Conservation (phyloP, 2,113 vertebrate species). For the Zosterops hypoxanthus region DNA sequence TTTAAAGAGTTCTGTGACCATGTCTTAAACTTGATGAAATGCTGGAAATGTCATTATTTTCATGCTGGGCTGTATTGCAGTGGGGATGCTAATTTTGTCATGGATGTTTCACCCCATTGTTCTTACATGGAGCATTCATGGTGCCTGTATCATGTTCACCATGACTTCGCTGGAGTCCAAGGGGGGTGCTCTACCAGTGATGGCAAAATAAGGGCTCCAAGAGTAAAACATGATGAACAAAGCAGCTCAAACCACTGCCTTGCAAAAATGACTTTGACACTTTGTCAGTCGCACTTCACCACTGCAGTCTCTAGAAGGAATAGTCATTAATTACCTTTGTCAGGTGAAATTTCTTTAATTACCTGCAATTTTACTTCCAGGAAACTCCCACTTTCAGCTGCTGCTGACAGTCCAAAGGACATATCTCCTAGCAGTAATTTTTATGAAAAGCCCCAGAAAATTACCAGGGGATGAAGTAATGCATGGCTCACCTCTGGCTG, state of each 20-base stretch:
- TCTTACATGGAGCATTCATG: not conserved
- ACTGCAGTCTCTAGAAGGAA: fast-evolving
- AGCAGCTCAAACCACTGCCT: not conserved
- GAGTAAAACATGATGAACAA: fast-evolving
- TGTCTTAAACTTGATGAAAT: not conserved
- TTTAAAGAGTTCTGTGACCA: not conserved
- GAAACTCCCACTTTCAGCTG: not conserved
- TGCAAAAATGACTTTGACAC: not conserved
- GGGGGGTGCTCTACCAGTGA: not conserved
- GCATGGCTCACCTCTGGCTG: not conserved
- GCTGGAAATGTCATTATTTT: not conserved
- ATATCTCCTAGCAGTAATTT: not conserved
- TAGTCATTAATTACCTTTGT: not conserved
- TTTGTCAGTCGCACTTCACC: not conserved
- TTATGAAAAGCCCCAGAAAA: not conserved
- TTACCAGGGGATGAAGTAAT: not conserved
- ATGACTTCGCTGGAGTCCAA: not conserved
- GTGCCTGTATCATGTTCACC: not conserved
- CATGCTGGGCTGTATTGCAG: not conserved
- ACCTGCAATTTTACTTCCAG: not conserved
- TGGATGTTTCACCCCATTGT: not conserved
- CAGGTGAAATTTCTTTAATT: constrained; percentile 7
- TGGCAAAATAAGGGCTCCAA: not conserved
- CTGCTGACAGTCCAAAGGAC: not conserved
- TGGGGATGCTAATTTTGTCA: not conserved